Conservation (phyloP, 1,140 invertebrate genomes). For the Drosophila sp. region DNA sequence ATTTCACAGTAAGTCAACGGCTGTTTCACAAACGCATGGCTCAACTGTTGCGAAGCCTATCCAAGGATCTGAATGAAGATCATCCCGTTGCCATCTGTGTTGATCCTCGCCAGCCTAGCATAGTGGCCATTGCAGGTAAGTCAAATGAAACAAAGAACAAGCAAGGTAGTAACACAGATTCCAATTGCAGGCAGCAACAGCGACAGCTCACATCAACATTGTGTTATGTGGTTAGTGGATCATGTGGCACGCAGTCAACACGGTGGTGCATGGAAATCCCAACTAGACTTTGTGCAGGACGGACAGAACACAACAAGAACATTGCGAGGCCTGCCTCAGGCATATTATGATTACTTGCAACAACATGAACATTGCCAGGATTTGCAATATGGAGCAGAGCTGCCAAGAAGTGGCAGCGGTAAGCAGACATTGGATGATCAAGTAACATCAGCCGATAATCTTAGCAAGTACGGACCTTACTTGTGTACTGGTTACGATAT, state of each 20-base stretch:
- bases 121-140: constrained; percentile 88
- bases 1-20: constrained; percentile 88
- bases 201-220: constrained; percentile 92
- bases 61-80: constrained; percentile 64
- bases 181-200: constrained; percentile 51
- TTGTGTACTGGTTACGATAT: constrained; percentile 95
- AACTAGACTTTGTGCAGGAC: constrained; percentile 45
- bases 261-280: constrained; percentile 89
- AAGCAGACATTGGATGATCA: constrained; percentile 45
- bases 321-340: constrained; percentile 57
- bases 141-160: neutral
- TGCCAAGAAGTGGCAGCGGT: constrained; percentile 17
- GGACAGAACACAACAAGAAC: constrained; percentile 16
- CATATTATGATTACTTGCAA: constrained; percentile 62
- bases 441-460: constrained; percentile 59
- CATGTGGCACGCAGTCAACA: constrained; percentile 92
- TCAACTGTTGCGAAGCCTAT: constrained; percentile 53
- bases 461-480: constrained; percentile 88
- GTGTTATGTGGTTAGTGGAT: constrained; percentile 94
- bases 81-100: constrained; percentile 88
- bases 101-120: constrained; percentile 87
- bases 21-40: constrained; percentile 88
- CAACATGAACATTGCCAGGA: constrained; percentile 35
- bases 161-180: neutral
- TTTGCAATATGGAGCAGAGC: constrained; percentile 68